Evolutionary conservation across 2,113 vertebrate species (phyloP).

Genomic region (Natator depressus): DNA sequence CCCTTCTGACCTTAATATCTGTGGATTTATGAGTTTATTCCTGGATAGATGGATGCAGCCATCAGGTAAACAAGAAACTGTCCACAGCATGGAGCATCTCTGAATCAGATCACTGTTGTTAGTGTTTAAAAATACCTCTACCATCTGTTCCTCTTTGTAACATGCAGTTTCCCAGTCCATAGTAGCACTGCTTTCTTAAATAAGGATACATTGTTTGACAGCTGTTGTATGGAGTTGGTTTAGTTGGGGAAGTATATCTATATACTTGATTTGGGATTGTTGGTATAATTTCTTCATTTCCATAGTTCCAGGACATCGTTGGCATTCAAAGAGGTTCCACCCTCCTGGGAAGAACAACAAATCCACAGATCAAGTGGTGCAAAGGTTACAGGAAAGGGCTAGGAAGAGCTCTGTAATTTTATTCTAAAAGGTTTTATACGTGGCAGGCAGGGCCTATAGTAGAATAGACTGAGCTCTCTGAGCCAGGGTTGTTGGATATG

Average conservation of each 20-base stretch:
- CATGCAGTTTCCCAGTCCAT: background rate
- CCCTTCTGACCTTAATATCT: no score
- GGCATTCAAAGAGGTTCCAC: background rate
- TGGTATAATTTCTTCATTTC: background rate
- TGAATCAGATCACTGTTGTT: rapidly evolving
- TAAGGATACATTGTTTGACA: background rate
- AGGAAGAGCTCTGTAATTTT: background rate
- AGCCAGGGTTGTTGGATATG: background rate
- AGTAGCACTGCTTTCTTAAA: background rate
- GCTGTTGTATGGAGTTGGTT: background rate
- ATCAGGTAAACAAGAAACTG: background rate
- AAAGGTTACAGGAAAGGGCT: no score
- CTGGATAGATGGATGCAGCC: background rate
- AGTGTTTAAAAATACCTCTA: background rate
- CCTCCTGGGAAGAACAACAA: background rate
- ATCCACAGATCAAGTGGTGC: background rate
- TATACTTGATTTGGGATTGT: background rate
- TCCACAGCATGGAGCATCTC: background rate
- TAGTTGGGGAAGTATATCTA: background rate
- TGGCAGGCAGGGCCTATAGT: background rate
- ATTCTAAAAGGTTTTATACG: background rate
- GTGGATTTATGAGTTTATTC: no score
- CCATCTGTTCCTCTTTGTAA: background rate
- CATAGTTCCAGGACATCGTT: background rate
- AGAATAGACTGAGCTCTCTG: background rate